Conservation (phyloP, 2,113 vertebrate species). For the Sylvia atricapilla region DNA sequence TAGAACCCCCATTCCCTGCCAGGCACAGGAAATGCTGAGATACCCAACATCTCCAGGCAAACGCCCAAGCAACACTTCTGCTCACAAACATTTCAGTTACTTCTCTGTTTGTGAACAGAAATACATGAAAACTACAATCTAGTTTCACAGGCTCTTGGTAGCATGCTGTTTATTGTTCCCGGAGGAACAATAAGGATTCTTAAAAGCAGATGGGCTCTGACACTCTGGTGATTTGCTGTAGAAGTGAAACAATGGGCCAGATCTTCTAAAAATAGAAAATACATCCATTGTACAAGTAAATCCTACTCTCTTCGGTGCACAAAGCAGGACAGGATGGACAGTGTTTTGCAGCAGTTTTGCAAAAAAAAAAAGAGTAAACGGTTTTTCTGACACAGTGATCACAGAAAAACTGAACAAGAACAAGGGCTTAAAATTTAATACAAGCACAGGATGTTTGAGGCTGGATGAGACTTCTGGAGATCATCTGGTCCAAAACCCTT, state of each 20-base stretch:
- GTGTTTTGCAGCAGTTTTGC: neutral
- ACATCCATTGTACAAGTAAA: neutral
- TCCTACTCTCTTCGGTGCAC: neutral
- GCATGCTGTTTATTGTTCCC: constrained; percentile 43
- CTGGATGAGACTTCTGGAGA: neutral
- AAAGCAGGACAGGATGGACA: neutral
- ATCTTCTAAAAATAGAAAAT: constrained; percentile 47
- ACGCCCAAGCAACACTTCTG: fast-evolving
- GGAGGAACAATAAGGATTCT: constrained; percentile 29
- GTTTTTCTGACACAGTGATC: neutral
- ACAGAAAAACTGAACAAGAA: neutral
- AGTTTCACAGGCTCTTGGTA: constrained; percentile 12
- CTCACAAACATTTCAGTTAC: neutral
- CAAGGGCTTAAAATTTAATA: neutral
- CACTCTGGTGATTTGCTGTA: neutral
- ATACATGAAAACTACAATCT: neutral
- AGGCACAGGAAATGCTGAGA: neutral
- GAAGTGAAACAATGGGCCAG: constrained; percentile 27
- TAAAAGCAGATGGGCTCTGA: constrained; percentile 52
- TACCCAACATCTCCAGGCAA: neutral
- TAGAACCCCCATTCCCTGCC: neutral
- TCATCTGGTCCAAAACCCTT: neutral
- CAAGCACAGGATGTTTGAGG: neutral
- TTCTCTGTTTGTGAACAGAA: neutral
- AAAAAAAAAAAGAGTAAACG: neutral